phyloP scores from a whole-genome alignment of 2,888 invertebrate species.

The Drosophila kanekoi region DNA sequence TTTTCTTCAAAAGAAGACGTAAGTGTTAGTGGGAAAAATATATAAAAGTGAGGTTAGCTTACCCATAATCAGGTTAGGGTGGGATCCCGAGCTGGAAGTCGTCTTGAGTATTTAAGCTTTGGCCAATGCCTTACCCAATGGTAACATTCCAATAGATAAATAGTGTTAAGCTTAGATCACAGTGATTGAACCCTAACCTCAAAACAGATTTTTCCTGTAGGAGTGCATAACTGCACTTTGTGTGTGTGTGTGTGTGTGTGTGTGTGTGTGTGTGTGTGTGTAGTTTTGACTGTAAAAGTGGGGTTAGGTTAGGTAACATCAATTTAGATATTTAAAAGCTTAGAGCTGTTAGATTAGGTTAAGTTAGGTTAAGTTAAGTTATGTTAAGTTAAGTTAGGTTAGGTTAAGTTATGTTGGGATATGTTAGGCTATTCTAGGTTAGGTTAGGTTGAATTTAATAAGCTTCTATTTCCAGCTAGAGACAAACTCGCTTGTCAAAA shows the following conservation, averaged over 20 bases:
- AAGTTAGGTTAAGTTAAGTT: not conserved
- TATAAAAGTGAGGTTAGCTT: not conserved
- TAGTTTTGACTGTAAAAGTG: not conserved
- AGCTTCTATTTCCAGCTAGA: no score
- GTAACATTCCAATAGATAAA: not conserved
- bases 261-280: not conserved
- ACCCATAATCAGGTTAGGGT: slow-evolving; percentile 4
- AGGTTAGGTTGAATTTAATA: no score
- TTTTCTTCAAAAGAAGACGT: slow-evolving; percentile 98
- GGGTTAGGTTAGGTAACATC: not conserved
- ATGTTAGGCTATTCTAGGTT: no score
- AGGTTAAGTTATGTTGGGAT: not conserved
- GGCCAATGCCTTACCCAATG: no score
- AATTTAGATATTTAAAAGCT: no score
- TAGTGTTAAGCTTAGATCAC: not conserved
- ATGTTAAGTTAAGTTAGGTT: not conserved
- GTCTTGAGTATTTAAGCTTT: no score
- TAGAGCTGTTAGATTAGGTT: no score
- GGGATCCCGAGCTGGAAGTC: no score
- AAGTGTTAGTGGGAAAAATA: slow-evolving; percentile 73
- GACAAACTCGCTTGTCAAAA: no score
- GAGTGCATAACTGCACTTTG: not conserved
- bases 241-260: not conserved
- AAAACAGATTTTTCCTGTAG: no score
- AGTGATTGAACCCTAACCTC: not conserved